Evolutionary conservation across 2,113 vertebrate species (phyloP), one percentile per base, ranked within the genome.

Genomic region (Pimephales promelas): DNA sequence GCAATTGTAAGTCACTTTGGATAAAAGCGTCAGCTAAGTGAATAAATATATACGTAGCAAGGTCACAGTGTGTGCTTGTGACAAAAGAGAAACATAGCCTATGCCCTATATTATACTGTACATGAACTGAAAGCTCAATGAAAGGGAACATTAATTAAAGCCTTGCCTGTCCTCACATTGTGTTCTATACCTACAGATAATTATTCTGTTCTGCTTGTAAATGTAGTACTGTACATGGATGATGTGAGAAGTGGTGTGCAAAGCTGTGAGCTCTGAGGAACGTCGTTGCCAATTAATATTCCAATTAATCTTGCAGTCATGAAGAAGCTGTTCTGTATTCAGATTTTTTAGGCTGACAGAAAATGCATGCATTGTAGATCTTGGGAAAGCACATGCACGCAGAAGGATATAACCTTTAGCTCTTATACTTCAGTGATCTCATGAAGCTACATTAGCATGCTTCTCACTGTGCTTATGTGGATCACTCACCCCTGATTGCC

Each of bases 401-500:
- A 70, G 66, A 70, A 70, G 0, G 20, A 22, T 24, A 31, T 76
- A 22, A 3, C 31, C 20, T n/a, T 57, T 57, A 24, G 20, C 74
- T 56, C 31, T 54, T 76, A 31, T n/a, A 20, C 52, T 76, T 57
- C 28, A 76, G 52, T 24, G 31, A 40, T 72, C n/a, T 72, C 5
- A 43, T 24, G 45, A 43, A 72, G n/a, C 47, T 18, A 75, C 73
- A 54, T 75, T 31, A 75, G 73, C 34, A 49, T 75, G 26, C 47
- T 77, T 77, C 52, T 77, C 31, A 40, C 28, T n/a, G 20, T 13
- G 52, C 10, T 40, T 24, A 59, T 77, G 52, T 77, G 52, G 31
- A 40, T 75, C 68, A 45, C 40, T 72, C 40, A 45, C n/a, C 40
- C 40, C 68, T 45, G 47, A 75, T 34, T 31, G 26, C 47, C 52